Evolutionary conservation across 2,113 vertebrate genomes (phyloP), one percentile per base, ranked within the genome.

Genomic region (Spilogale gracilis): DNA sequence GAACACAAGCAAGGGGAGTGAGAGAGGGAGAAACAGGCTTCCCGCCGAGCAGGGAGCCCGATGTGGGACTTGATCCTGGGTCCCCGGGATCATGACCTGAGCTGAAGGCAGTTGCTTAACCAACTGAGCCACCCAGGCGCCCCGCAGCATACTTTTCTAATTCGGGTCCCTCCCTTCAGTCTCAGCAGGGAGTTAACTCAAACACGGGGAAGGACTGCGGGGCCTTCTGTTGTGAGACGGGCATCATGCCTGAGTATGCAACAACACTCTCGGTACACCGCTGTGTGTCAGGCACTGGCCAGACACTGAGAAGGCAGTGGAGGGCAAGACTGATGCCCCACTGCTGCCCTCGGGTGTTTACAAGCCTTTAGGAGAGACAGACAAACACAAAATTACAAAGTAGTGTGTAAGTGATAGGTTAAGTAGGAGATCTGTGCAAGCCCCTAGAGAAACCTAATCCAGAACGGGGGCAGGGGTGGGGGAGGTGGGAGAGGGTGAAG

Each of bases 301-400:
- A 25, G 21, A 54, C n/a, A 7, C 61, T 18, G 50, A 45, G 61
- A n/a, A 58, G 38, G 63, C 38, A 25, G 17, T 0, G 0, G 18
- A 30, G 82, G 89, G 32, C 54, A 65, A 84, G 56, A 93, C 60
- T 14, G 52, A 69, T 0, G 10, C 61, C 50, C 69, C 21, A 14
- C 21, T 3, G 30, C 56, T 84, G 48, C 69, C 74, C 20, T 80
- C 6, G 14, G n/a, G 69, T 60, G 52, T 92, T 92, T n/a, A 54
- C 56, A 61, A 17, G 69, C 32, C 43, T 54, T 56, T 8, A 27
- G n/a, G 91, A 65, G 23, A 43, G 52, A 50, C 45, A 67, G 73
- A 73, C 17, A 13, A 27, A 27, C 9, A 13, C 27, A 32, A 3
- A 60, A 61, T 56, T 69, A n/a, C 56, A 23, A 82, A 87, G 91